phyloP scores from a whole-genome alignment of 2,113 vertebrate species.

The Petromus typicus region DNA sequence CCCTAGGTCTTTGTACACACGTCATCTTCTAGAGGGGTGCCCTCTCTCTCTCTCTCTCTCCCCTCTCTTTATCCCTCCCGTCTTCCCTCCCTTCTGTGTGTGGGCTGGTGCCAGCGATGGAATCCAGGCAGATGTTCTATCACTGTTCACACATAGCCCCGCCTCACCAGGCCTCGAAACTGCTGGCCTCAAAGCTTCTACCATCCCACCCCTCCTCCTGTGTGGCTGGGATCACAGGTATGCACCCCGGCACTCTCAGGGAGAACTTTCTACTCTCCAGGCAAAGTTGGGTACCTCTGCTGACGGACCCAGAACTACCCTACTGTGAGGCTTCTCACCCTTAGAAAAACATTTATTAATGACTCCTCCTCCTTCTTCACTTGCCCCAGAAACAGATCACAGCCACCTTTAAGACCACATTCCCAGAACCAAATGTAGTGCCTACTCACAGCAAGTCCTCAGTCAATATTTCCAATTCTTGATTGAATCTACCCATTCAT shows the following conservation, averaged over 20 bases:
- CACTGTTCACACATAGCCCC: neutral
- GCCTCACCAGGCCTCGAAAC: neutral
- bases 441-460: neutral
- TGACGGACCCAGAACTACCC: neutral
- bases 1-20: neutral
- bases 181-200: neutral
- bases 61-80: neutral
- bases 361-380: neutral
- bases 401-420: neutral
- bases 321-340: neutral
- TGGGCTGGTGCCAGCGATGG: neutral
- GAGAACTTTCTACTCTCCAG: neutral
- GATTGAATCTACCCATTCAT: neutral
- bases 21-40: neutral
- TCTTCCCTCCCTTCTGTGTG: neutral
- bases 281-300: neutral
- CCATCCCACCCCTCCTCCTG: neutral
- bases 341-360: neutral
- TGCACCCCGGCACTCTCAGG: neutral
- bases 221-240: neutral
- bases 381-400: neutral
- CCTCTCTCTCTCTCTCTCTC: neutral
- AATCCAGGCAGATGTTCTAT: neutral
- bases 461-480: neutral
- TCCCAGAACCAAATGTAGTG: neutral